phyloP scores from a whole-genome alignment of 2,888 invertebrate species.

The Acheta domesticus region DNA sequence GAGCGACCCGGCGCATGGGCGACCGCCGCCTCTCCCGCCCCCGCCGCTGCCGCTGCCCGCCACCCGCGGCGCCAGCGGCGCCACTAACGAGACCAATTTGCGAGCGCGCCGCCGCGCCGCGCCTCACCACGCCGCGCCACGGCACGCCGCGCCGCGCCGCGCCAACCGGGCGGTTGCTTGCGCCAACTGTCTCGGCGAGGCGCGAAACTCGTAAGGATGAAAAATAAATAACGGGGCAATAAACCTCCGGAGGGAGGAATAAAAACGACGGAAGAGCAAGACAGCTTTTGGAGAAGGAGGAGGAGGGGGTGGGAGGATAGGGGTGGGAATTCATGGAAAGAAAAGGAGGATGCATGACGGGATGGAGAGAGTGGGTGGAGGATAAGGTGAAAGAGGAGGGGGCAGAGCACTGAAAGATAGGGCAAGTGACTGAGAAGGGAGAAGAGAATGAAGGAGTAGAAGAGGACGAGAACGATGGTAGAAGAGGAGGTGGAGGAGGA shows the following conservation, averaged over 20 bases:
- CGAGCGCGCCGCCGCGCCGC: background rate
- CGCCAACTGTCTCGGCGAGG: constrained; percentile 6
- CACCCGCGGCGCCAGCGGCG: background rate
- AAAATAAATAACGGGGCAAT: constrained; percentile 18
- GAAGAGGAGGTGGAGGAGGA: too few relatives aligned
- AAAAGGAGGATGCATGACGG: background rate
- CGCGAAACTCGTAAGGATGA: constrained; percentile 18
- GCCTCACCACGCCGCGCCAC: too few relatives aligned
- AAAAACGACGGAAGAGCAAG: too few relatives aligned
- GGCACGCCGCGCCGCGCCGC: background rate
- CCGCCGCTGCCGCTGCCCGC: background rate
- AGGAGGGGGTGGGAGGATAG: background rate
- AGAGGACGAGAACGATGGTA: too few relatives aligned
- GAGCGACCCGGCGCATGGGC: background rate
- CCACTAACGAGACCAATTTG: constrained; percentile 1
- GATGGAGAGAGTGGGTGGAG: too few relatives aligned
- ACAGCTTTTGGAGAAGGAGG: too few relatives aligned
- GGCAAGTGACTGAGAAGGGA: too few relatives aligned
- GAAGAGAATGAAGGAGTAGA: too few relatives aligned
- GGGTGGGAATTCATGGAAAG: background rate
- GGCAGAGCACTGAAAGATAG: too few relatives aligned
- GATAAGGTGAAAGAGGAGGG: too few relatives aligned
- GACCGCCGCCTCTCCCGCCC: background rate
- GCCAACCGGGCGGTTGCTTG: background rate
- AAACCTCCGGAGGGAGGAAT: background rate